phyloP scores from a whole-genome alignment of 2,113 vertebrate genomes.

The Saccopteryx leptura region DNA sequence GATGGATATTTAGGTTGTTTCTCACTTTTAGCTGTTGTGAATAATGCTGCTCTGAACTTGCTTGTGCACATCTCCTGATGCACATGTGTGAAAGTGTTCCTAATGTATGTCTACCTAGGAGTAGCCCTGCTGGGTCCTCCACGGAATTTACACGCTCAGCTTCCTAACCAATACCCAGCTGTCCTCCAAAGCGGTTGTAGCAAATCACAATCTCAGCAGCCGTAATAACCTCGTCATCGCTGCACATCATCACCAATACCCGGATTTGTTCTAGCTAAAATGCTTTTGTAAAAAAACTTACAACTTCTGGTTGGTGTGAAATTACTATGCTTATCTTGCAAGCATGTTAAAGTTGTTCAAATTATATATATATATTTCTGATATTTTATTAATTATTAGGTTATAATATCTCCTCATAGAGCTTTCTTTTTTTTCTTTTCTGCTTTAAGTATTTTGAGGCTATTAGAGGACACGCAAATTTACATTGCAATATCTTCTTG shows the following conservation, averaged over 20 bases:
- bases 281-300: neutral
- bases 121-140: too few species aligned
- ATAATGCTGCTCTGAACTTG: neutral
- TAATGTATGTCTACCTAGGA: neutral
- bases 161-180: neutral
- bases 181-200: neutral
- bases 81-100: neutral
- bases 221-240: neutral
- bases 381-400: neutral
- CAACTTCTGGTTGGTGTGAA: neutral
- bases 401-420: neutral
- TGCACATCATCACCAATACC: neutral
- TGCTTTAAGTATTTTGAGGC: neutral
- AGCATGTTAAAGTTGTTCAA: neutral
- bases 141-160: rapidly evolving
- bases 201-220: neutral
- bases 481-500: neutral
- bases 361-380: neutral
- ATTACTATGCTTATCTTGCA: neutral
- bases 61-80: neutral
- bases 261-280: neutral
- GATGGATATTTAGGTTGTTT: neutral
- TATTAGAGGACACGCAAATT: neutral
- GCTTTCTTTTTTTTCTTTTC: neutral
- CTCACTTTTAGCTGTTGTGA: neutral